Evolutionary conservation across 2,888 invertebrate species (phyloP).

Genomic region (Cinara cedri): DNA sequence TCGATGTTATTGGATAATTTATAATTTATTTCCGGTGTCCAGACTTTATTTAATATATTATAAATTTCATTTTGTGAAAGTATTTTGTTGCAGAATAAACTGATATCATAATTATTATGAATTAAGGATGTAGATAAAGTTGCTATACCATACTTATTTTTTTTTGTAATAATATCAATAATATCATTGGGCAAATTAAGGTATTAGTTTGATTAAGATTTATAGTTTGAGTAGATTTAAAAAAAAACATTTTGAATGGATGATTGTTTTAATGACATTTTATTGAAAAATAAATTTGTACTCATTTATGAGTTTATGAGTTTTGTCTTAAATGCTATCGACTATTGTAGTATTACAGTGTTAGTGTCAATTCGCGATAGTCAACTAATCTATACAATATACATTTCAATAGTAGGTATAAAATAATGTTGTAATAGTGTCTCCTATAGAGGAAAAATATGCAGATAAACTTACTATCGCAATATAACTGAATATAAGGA

Average conservation of each 20-base stretch:
- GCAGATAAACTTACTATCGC: not conserved
- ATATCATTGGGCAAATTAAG: conserved; percentile 3
- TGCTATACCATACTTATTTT: not conserved
- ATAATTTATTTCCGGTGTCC: too few species aligned
- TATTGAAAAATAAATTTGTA: too few species aligned
- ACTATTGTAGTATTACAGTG: not conserved
- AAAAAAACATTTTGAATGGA: conserved; percentile 4
- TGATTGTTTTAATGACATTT: too few species aligned
- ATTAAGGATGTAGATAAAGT: not conserved
- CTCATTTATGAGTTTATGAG: too few species aligned
- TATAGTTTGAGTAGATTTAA: not conserved
- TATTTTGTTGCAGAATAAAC: too few species aligned
- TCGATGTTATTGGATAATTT: too few species aligned
- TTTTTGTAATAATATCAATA: conserved; percentile 4
- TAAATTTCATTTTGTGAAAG: too few species aligned
- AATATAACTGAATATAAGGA: not conserved
- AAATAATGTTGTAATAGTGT: not conserved
- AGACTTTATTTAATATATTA: too few species aligned
- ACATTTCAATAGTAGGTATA: conserved; percentile 1
- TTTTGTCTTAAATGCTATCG: too few species aligned
- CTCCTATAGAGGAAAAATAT: not conserved
- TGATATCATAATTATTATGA: too few species aligned
- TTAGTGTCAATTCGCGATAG: not conserved
- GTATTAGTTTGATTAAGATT: not conserved
- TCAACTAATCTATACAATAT: not conserved